A percentile compares a stretch with the other conserved stretches of the same genome.
Conservation (phyloP, 2,888 invertebrate species). For the Phorcus lineatus region DNA sequence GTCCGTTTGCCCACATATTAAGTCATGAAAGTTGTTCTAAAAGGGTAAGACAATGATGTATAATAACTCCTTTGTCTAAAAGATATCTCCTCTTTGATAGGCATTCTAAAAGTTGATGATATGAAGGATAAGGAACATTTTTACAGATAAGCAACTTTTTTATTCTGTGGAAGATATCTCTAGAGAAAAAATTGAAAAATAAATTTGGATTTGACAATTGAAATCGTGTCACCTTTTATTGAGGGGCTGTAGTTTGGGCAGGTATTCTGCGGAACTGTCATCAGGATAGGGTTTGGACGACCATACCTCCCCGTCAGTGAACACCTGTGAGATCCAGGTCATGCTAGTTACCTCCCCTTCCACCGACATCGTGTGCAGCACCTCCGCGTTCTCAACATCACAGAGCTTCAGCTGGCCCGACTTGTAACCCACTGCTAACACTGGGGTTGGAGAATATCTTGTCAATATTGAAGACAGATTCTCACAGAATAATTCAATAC, state of each 20-base stretch:
- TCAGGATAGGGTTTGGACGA: conserved; percentile 65
- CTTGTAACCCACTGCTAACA: conserved; percentile 80
- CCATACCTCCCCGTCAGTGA: conserved; percentile 51
- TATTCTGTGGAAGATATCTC: no score
- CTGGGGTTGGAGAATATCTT: conserved; percentile 45
- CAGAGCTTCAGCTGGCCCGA: conserved; percentile 83
- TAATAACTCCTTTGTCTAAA: no score
- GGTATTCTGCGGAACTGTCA: conserved; percentile 75
- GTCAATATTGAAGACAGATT: not conserved
- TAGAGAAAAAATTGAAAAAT: no score
- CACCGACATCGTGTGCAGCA: conserved; percentile 81
- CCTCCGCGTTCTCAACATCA: conserved; percentile 90
- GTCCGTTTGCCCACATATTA: no score
- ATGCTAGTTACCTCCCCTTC: conserved; percentile 83
- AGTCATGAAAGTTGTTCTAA: no score
- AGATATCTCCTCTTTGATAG: no score
- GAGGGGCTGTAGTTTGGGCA: conserved; percentile 78
- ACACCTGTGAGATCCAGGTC: conserved; percentile 82
- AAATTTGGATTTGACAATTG: no score
- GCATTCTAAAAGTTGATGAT: no score
- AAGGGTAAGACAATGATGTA: no score
- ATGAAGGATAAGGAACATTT: no score
- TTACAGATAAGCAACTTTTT: no score
- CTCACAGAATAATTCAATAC: no score
- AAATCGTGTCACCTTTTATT: conserved; percentile 64